Conservation (phyloP, 1,140 invertebrate species). For the Sweltsa coloradensis region DNA sequence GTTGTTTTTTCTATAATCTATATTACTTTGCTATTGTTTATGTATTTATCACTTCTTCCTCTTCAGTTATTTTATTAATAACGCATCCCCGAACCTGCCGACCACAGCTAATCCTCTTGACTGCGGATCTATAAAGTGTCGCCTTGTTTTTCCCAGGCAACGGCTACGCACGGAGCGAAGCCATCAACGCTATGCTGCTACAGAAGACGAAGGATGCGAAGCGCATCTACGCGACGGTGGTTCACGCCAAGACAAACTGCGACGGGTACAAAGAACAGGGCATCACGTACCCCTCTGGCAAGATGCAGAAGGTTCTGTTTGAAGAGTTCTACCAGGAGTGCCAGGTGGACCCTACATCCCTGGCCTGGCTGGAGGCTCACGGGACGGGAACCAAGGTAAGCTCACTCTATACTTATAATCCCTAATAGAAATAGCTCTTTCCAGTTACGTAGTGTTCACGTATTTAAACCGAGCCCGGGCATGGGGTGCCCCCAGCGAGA, state of each 20-base stretch:
- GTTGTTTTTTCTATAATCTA: no score
- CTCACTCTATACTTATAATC: no score
- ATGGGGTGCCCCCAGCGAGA: no score
- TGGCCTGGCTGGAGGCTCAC: slow-evolving; percentile 90
- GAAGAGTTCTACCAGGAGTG: slow-evolving; percentile 77
- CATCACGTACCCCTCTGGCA: slow-evolving; percentile 83
- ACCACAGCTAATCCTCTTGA: no score
- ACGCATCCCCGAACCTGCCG: no score
- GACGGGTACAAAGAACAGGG: slow-evolving; percentile 83
- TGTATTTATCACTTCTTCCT: no score
- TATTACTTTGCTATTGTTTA: no score
- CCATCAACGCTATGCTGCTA: slow-evolving; percentile 63
- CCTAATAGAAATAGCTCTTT: no score
- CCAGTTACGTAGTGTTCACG: no score
- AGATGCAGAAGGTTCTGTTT: slow-evolving; percentile 65
- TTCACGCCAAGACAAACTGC: slow-evolving; percentile 64
- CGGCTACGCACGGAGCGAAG: slow-evolving; percentile 89
- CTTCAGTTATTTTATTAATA: no score
- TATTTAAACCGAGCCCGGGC: no score
- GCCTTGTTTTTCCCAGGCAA: slow-evolving; percentile 35
- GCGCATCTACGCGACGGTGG: slow-evolving; percentile 42
- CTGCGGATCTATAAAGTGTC: no score
- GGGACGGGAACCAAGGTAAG: slow-evolving; percentile 83
- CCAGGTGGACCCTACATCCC: slow-evolving; percentile 62
- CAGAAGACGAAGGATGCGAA: slow-evolving; percentile 64